Evolutionary conservation across 2,888 invertebrate species (phyloP).

Genomic region (Erynnis tages): DNA sequence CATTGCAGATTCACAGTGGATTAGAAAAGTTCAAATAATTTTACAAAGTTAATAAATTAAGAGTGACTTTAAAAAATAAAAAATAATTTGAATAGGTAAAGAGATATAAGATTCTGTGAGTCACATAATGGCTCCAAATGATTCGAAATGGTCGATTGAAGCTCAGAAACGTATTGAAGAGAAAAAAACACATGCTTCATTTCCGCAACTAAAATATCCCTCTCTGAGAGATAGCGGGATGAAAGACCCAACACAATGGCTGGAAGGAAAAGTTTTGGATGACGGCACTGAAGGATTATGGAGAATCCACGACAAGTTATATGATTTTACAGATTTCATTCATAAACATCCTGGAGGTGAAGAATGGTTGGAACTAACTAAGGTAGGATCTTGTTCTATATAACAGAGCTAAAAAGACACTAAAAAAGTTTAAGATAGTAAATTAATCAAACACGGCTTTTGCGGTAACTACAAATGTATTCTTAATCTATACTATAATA

Average conservation of each 20-base stretch:
- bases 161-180: slow-evolving; percentile 50
- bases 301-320: slow-evolving; percentile 89
- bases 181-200: slow-evolving; percentile 61
- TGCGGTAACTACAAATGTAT: no score
- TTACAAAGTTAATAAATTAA: no score
- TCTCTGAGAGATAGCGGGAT: slow-evolving; percentile 63
- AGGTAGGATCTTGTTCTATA: no score
- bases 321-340: slow-evolving; percentile 91
- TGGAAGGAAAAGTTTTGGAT: slow-evolving; percentile 83
- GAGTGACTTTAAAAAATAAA: no score
- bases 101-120: neutral
- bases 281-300: slow-evolving; percentile 89
- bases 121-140: slow-evolving; percentile 46
- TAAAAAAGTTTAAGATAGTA: no score
- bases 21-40: neutral
- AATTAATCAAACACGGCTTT: no score
- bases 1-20: neutral
- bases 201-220: slow-evolving; percentile 76
- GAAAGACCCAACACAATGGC: slow-evolving; percentile 77
- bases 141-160: slow-evolving; percentile 44
- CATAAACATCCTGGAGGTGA: slow-evolving; percentile 92
- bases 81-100: no score
- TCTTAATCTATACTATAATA: no score
- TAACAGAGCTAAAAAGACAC: no score
- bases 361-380: slow-evolving; percentile 86